These are phyloP conservation scores for Pseudobourletiella spinata DNA, from an alignment of 1,140 invertebrate species.

Conservation along the genomic window DNA sequence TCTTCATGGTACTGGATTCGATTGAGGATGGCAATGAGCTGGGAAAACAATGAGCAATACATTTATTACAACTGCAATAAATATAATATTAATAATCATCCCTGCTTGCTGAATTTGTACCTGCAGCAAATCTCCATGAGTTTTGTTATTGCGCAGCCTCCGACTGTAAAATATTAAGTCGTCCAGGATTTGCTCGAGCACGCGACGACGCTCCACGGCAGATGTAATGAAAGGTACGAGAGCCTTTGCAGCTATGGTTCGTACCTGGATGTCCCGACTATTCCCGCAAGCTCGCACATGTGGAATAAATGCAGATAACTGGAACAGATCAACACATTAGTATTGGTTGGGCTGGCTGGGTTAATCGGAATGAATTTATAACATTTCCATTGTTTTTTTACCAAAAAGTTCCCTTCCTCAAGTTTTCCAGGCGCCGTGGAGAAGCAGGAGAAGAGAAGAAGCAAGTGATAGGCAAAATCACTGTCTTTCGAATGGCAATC, in stretches of 20 bases:
- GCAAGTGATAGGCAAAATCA: slow-evolving; percentile 26
- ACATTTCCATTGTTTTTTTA: not conserved
- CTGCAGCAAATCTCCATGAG: slow-evolving; percentile 45
- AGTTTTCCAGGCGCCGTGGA: slow-evolving; percentile 16
- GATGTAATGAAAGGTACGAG: slow-evolving; percentile 52
- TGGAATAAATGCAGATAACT: slow-evolving; percentile 42
- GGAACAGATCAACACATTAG: too few relatives aligned
- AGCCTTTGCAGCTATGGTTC: slow-evolving; percentile 57
- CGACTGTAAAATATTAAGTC: not conserved
- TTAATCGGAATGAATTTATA: not conserved
- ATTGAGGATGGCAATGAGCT: not conserved
- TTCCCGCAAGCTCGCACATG: slow-evolving; percentile 43
- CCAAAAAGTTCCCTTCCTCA: slow-evolving; percentile 26
- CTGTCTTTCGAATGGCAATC: not conserved
- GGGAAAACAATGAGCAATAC: not conserved
- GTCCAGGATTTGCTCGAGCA: slow-evolving; percentile 9
- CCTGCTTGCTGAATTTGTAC: slow-evolving; percentile 37
- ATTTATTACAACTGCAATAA: not conserved
- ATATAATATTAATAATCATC: not conserved
- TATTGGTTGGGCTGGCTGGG: too few relatives aligned
- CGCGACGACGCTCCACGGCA: slow-evolving; percentile 34
- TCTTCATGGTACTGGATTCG: not conserved
- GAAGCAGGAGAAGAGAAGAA: slow-evolving; percentile 26
- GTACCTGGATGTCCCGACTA: slow-evolving; percentile 52
- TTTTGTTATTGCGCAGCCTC: slow-evolving; percentile 4